These are phyloP conservation scores for Mirza zaza DNA, from an alignment of 2,113 vertebrate species.

Conservation along the genomic window DNA sequence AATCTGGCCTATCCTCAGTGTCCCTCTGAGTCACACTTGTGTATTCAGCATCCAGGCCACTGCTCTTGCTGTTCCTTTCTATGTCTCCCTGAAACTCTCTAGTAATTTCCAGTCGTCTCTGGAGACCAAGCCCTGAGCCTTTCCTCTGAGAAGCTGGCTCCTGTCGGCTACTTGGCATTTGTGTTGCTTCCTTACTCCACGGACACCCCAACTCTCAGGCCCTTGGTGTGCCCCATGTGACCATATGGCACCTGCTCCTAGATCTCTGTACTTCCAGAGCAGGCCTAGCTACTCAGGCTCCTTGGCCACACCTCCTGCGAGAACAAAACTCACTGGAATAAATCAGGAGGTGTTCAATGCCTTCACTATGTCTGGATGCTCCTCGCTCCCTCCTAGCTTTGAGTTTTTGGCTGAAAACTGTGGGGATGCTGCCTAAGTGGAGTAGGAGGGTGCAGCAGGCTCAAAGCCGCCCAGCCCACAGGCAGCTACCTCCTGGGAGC, in stretches of 20 bases:
- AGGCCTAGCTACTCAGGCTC: constrained; percentile 25
- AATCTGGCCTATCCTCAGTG: not conserved
- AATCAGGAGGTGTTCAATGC: constrained; percentile 26
- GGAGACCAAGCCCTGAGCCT: not conserved
- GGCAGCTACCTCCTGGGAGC: not conserved
- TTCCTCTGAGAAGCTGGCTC: not conserved
- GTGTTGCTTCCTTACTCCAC: not conserved
- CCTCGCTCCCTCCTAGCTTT: not conserved
- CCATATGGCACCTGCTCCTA: not conserved
- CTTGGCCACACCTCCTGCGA: not conserved
- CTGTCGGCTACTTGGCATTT: not conserved
- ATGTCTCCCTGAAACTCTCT: not conserved
- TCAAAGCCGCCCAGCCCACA: not conserved
- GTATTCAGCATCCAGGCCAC: not conserved
- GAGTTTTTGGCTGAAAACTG: not conserved
- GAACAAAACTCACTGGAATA: constrained; percentile 37
- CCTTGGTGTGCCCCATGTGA: not conserved
- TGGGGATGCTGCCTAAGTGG: not conserved
- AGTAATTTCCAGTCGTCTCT: not conserved
- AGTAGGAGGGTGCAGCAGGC: not conserved
- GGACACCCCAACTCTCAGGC: not conserved
- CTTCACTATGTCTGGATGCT: not conserved
- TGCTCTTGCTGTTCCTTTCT: not conserved
- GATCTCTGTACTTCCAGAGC: not conserved
- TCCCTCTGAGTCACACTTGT: fast-evolving